These are phyloP conservation scores for Notocelia uddmanniana DNA, from an alignment of 2,888 invertebrate genomes.

Conservation along the genomic window DNA sequence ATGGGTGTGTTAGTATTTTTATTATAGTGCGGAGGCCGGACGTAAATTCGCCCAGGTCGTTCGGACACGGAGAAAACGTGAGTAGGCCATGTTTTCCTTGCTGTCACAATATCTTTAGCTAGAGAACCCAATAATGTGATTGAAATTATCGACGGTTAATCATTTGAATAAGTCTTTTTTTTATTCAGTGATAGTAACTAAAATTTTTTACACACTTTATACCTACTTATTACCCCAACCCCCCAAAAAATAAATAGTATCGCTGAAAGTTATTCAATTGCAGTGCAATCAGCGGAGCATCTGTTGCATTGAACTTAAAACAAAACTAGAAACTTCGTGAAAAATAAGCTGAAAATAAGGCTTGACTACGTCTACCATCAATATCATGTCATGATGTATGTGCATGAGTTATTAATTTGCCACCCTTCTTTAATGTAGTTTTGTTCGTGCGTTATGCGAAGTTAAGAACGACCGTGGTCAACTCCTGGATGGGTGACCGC, in stretches of 20 bases:
- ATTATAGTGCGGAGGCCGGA: conserved; percentile 14
- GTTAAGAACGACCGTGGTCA: too few species aligned
- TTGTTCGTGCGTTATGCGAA: too few species aligned
- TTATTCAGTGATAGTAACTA: too few species aligned
- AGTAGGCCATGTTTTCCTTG: not conserved
- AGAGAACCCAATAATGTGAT: not conserved
- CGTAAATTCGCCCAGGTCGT: conserved; percentile 21
- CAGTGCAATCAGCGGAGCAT: too few species aligned
- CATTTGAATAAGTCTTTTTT: not conserved
- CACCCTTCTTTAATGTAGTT: too few species aligned
- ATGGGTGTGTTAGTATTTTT: conserved; percentile 20
- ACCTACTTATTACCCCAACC: too few species aligned
- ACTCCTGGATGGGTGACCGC: too few species aligned
- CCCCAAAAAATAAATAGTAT: too few species aligned
- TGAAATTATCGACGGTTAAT: not conserved
- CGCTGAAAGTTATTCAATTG: too few species aligned
- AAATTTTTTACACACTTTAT: too few species aligned
- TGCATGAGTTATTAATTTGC: not conserved
- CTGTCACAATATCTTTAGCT: not conserved
- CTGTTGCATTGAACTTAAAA: too few species aligned
- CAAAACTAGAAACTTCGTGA: too few species aligned
- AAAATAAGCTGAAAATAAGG: not conserved
- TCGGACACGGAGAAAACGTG: not conserved
- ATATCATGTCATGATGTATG: not conserved
- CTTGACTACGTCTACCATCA: not conserved